phyloP scores from a whole-genome alignment of 2,888 invertebrate species.

The Caenorhabditis becei region DNA sequence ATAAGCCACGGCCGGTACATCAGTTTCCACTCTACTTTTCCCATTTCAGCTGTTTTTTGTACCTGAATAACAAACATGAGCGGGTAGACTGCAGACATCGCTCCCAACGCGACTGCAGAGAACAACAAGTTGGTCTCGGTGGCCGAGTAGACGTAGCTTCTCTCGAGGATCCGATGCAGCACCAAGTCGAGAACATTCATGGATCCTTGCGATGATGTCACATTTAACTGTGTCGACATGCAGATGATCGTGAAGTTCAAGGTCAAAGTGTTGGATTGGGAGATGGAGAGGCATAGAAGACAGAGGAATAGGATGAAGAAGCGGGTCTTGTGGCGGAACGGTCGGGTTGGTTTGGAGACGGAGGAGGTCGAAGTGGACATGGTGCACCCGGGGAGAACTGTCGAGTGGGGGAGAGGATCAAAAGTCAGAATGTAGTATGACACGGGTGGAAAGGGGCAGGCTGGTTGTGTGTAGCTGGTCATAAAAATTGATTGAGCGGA shows the following conservation, averaged over 20 bases:
- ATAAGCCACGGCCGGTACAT: neutral
- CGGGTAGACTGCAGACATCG: slow-evolving; percentile 69
- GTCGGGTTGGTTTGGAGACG: slow-evolving; percentile 6
- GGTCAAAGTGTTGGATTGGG: slow-evolving; percentile 65
- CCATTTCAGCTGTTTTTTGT: neutral
- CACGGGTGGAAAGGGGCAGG: slow-evolving; percentile 3
- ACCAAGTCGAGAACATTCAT: slow-evolving; percentile 10
- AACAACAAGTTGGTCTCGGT: slow-evolving; percentile 64
- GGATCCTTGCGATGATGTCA: neutral
- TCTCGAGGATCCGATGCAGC: slow-evolving; percentile 16
- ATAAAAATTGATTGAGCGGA: slow-evolving; percentile 21
- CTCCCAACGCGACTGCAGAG: slow-evolving; percentile 66
- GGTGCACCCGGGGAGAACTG: neutral
- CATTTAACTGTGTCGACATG: slow-evolving; percentile 50
- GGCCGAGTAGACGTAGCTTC: slow-evolving; percentile 49
- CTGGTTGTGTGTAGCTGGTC: neutral
- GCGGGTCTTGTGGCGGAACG: slow-evolving; percentile 83
- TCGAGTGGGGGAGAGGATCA: slow-evolving; percentile 15
- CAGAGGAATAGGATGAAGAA: slow-evolving; percentile 64
- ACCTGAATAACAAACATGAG: slow-evolving; percentile 62
- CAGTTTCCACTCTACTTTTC: neutral
- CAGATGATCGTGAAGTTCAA: slow-evolving; percentile 71
- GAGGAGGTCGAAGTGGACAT: neutral
- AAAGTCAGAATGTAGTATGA: slow-evolving; percentile 41
- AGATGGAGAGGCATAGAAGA: slow-evolving; percentile 65